Evolutionary conservation across 2,113 vertebrate genomes (phyloP).

Genomic region (Panthera tigris): DNA sequence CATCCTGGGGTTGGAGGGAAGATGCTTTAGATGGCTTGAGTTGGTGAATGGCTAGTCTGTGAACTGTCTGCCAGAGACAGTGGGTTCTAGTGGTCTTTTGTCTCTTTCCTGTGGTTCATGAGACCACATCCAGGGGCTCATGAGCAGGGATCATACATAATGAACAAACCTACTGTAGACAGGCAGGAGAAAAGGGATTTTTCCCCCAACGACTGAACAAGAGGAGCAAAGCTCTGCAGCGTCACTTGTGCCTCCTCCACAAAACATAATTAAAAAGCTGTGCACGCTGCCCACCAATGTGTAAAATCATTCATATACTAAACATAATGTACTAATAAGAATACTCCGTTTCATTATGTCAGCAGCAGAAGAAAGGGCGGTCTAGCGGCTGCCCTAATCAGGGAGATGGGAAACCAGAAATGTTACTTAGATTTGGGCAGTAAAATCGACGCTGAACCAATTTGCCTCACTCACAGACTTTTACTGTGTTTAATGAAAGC

Average conservation of each 20-base stretch:
- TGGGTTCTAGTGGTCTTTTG: neutral
- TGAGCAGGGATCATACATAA: conserved; percentile 8
- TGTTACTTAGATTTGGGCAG: conserved; percentile 73
- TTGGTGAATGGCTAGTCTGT: neutral
- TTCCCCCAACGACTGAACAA: neutral
- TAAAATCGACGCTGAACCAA: conserved; percentile 77
- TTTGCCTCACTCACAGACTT: conserved; percentile 72
- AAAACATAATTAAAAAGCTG: neutral
- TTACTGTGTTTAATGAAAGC: conserved; percentile 77
- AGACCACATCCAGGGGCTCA: neutral
- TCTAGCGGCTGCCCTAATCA: conserved; percentile 69
- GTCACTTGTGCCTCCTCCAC: neutral
- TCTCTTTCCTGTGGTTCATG: neutral
- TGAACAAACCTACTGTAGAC: neutral
- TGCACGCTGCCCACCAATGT: neutral
- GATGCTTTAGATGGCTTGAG: neutral
- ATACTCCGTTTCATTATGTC: conserved; percentile 13
- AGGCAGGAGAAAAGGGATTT: neutral
- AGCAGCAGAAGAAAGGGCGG: conserved; percentile 37
- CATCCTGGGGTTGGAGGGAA: neutral
- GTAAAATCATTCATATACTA: neutral
- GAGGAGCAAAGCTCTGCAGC: neutral
- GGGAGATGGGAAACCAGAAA: conserved; percentile 78
- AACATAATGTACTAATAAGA: conserved; percentile 15
- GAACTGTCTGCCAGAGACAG: neutral